These are phyloP conservation scores for Sebastes itinus DNA, from an alignment of 2,797 vertebrate species.

Conservation along the genomic window DNA sequence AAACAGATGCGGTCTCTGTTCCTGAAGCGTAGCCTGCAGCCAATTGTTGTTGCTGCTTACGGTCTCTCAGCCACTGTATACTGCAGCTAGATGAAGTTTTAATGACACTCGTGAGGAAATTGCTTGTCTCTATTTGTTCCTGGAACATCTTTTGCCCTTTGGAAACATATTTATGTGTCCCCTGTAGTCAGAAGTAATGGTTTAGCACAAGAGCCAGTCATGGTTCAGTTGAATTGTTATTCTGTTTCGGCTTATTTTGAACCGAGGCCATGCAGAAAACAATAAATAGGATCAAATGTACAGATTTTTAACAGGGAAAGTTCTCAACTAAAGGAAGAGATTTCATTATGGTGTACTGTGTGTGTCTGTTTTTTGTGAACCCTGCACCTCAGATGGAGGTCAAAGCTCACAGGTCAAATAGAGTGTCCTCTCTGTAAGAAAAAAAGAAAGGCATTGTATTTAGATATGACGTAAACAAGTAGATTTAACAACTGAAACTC, in stretches of 20 bases:
- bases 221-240: not conserved
- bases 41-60: not conserved
- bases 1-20: conserved; percentile 9
- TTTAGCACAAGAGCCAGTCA: not conserved
- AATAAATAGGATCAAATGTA: not conserved
- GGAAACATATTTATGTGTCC: not conserved
- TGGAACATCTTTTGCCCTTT: conserved; percentile 10
- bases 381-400: not conserved
- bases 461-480: not conserved
- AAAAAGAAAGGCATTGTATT: not conserved
- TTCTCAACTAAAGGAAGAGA: not conserved
- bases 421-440: not conserved
- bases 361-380: not conserved
- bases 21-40: conserved; percentile 10
- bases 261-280: not conserved
- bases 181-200: not conserved
- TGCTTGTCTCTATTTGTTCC: conserved; percentile 18
- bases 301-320: not conserved
- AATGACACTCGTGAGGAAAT: conserved; percentile 10
- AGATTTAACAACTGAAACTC: not conserved
- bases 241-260: not conserved
- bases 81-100: conserved; percentile 16
- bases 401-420: not conserved
- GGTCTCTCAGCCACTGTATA: not conserved
- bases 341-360: not conserved